Evolutionary conservation across 2,888 invertebrate genomes (phyloP), one percentile per base, ranked within the genome.

Genomic region (Ormyrus pomaceus): DNA sequence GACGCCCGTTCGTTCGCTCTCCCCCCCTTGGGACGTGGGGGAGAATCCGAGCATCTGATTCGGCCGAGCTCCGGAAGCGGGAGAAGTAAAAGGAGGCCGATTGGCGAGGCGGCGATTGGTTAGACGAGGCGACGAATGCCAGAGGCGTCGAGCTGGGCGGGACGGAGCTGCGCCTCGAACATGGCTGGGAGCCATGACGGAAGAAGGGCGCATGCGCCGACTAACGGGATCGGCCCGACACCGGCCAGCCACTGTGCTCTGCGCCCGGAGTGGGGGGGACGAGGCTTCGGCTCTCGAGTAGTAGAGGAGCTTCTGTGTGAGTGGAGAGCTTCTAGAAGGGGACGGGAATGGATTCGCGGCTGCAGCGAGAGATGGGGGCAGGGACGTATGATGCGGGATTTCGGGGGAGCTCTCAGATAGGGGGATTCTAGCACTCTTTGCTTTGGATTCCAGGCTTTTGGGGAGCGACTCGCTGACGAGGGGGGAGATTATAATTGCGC

Each of bases 21-120:
- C 34, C 34, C 34, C 34, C 34, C 34, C 34, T 34, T 4, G 3
- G 34, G 34, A 34, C 34, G 34, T 34, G 34, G 34, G 34, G 34
- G 34, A 34, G 34, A 34, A 34, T 34, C 34, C 34, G 34, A 34
- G 34, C 34, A 34, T 3, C 34, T 34, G 34, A 34, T 34, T 34
- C 34, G 34, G 0, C 34, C 3, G 34, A 34, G 34, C 34, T 34
- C 34, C 34, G 34, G 34, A 34, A 34, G 64, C 9, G 50, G 73
- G 53, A 58, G 72, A n/a, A 34, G 34, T 34, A 34, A 34, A 34
- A 9, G 50, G 45, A 46, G 74, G 58, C 45, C 69, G 48, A 82
- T 82, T 82, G 82, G 82, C 70, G 73, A 6, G 61, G 61, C 70
- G 65, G 11, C 77, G 82, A 82, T 82, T 82, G 82, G 82, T 56